Evolutionary conservation across 2,888 invertebrate genomes (phyloP), one percentile per base, ranked within the genome.

Genomic region (Eupelmus urozonus): DNA sequence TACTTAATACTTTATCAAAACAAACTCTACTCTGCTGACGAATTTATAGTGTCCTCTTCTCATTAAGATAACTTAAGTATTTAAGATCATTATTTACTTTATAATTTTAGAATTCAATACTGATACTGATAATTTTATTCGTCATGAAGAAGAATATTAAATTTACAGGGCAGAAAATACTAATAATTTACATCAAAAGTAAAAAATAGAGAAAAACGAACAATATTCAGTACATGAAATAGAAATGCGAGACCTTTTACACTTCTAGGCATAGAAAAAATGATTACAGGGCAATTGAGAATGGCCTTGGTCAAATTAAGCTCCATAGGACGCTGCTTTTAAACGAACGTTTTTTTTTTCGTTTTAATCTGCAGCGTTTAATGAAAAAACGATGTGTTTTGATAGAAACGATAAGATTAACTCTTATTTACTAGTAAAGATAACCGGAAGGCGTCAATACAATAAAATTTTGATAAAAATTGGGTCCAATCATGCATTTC

Each of bases 241-340:
- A 34, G 9, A 34, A 34, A 34, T 34, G 5, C 9, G 9, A 34
- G 9, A 34, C 9, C 34, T 67, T 53, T 51, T 23, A 66, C n/a
- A 18, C 18, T 27, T 59, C n/a, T 34, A 51, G 20, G 49, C 29
- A 57, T 59, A 59, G 49, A 16, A 71, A 60, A 34, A n/a, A 49
- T 40, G 62, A 62, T 51, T 51, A n/a, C 49, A 60, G n/a, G n/a
- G 34, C 42, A 71, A 71, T 73, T 57, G 65, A 42, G 23, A 45
- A 11, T 57, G 65, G 4, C 65, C 65, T 65, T 65, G 23, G 11
- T 29, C 23, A 29, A 18, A 29, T 65, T 9, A 16, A 13, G 29
- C 55, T 63, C 45, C 45, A 34, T 45, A 7, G 4, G 42, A 63
- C 51, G 25, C 23, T 34, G 13, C 9, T 53, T n/a, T n/a, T 62